Evolutionary conservation across 37 sponge, comb jelly and placozoan genomes (phyloP).

Genomic region (Halichondria panicea): DNA sequence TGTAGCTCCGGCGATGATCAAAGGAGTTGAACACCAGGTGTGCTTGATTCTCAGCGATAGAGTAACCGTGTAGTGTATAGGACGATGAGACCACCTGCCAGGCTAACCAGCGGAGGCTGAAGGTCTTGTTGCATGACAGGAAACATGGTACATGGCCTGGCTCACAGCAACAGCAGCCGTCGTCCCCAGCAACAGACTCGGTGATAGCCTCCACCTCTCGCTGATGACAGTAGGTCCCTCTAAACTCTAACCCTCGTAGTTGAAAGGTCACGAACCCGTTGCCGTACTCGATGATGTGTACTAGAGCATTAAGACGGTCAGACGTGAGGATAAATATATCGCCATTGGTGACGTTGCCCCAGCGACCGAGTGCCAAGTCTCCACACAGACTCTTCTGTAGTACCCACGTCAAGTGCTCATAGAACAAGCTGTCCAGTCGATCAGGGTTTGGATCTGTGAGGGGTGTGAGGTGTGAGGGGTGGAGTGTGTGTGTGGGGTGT

Average conservation of each 20-base stretch:
- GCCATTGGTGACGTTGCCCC: constrained; percentile 89
- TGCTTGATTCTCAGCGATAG: constrained; percentile 90
- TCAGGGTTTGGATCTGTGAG: constrained; percentile 79
- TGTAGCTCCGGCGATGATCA: constrained; percentile 69
- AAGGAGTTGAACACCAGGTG: constrained; percentile 82
- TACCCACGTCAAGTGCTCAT: constrained; percentile 94
- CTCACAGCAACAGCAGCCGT: constrained; percentile 77
- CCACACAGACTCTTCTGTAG: constrained; percentile 90
- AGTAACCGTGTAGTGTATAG: constrained; percentile 91
- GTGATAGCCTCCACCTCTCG: constrained; percentile 96
- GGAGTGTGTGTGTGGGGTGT: not conserved
- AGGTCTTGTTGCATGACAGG: constrained; percentile 84
- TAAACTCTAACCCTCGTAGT: constrained; percentile 92
- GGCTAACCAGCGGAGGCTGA: constrained; percentile 81
- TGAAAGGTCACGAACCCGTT: constrained; percentile 98
- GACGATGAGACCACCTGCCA: constrained; percentile 94
- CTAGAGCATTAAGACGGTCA: constrained; percentile 89
- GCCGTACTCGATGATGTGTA: constrained; percentile 96
- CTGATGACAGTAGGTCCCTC: constrained; percentile 96
- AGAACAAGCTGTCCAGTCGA: constrained; percentile 91
- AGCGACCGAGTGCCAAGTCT: constrained; percentile 89
- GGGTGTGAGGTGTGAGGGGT: no score
- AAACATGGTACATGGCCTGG: constrained; percentile 76
- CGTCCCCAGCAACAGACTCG: constrained; percentile 77
- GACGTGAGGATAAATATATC: constrained; percentile 94